These are phyloP conservation scores for Pangasius larnaudii DNA, from an alignment of 2,797 vertebrate species.

Conservation along the genomic window DNA sequence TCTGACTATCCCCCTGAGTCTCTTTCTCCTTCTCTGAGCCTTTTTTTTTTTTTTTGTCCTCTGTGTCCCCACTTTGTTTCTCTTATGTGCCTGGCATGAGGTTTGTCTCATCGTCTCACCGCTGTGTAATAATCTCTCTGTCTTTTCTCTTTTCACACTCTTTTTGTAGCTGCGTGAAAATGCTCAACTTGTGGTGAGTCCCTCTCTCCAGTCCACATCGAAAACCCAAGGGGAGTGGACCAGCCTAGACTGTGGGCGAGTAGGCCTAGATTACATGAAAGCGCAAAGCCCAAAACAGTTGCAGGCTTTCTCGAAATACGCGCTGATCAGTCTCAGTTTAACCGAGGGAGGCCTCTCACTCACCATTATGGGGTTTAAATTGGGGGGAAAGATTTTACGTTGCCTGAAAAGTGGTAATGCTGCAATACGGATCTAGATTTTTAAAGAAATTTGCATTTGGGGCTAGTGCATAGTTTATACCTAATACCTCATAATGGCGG, in stretches of 20 bases:
- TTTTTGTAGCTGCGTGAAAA: conserved; percentile 99
- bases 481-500: not conserved
- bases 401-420: not conserved
- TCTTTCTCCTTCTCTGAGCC: conserved; percentile 28
- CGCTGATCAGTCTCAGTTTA: not conserved
- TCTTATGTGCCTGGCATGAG: conserved; percentile 82
- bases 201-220: conserved; percentile 93
- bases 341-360: conserved; percentile 39
- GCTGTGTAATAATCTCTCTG: conserved; percentile 94
- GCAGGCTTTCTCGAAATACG: conserved; percentile 35
- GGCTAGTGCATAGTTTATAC: not conserved
- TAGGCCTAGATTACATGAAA: conserved; percentile 43
- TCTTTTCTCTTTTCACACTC: conserved; percentile 92
- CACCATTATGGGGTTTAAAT: conserved; percentile 25
- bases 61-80: conserved; percentile 60
- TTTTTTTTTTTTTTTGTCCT: conserved; percentile 27
- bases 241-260: conserved; percentile 81
- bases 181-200: conserved; percentile 99
- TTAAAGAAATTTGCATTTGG: not conserved
- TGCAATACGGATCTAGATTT: not conserved
- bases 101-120: conserved; percentile 80
- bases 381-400: not conserved
- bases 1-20: not conserved
- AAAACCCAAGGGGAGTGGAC: conserved; percentile 84
- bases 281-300: conserved; percentile 43